Conservation (phyloP, 2,797 vertebrate genomes). For the Cygnus olor region DNA sequence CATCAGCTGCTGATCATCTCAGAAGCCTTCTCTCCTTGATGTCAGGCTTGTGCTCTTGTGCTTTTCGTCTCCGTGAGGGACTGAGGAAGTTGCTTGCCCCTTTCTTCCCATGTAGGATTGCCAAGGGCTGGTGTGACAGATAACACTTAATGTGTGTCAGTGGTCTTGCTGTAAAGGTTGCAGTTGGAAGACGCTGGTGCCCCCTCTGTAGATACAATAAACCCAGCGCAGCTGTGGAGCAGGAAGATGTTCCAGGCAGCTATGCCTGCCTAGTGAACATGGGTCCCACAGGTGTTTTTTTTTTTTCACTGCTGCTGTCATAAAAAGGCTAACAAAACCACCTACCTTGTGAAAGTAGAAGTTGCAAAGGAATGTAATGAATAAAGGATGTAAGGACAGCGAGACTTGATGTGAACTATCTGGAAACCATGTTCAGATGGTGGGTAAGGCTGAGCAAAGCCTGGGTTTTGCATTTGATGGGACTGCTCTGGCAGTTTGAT, state of each 20-base stretch:
- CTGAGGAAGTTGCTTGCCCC: not conserved
- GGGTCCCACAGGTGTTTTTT: not conserved
- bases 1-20: not conserved
- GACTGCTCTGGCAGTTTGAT: not conserved
- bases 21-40: not conserved
- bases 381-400: not conserved
- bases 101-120: not conserved
- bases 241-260: not conserved
- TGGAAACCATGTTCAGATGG: not conserved
- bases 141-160: too few relatives aligned
- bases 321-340: not conserved
- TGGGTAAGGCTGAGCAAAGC: not conserved
- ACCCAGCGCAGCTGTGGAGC: not conserved
- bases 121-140: not conserved
- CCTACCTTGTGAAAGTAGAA: not conserved
- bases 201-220: too few relatives aligned
- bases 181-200: not conserved
- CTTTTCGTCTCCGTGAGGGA: not conserved
- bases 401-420: not conserved
- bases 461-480: not conserved
- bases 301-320: rapidly evolving
- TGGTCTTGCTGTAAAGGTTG: not conserved
- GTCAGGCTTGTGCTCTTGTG: not conserved
- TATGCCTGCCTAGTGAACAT: too few relatives aligned
- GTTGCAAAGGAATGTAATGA: not conserved